Percentiles rank a stretch among this genome's conserved stretches.
phyloP scores from a whole-genome alignment of 2,797 vertebrate genomes.

The Oryzias sinensis region DNA sequence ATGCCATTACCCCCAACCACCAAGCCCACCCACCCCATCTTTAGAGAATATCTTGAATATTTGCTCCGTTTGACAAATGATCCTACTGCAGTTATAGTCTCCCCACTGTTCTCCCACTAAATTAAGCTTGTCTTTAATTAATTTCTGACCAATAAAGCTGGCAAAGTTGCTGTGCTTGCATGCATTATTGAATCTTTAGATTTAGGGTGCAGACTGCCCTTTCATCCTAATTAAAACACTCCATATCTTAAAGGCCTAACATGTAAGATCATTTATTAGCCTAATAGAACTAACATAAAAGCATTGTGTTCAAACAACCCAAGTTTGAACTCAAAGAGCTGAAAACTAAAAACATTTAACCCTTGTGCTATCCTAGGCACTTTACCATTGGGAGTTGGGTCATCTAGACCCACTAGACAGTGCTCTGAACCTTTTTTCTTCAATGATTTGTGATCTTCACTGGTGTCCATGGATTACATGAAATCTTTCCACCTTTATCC shows the following conservation, averaged over 20 bases:
- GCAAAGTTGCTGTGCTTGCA: constrained; percentile 21
- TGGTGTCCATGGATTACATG: no score
- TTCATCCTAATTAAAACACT: constrained; percentile 36
- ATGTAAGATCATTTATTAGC: constrained; percentile 18
- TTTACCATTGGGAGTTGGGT: no score
- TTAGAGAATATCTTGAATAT: background rate
- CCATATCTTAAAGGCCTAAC: constrained; percentile 11
- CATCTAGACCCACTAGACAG: no score
- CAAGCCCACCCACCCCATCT: constrained; percentile 10
- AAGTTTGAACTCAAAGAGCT: background rate
- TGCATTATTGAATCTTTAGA: constrained; percentile 20
- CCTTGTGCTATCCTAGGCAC: no score
- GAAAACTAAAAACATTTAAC: constrained; percentile 3
- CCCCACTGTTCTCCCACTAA: constrained; percentile 8
- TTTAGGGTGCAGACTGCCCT: constrained; percentile 13
- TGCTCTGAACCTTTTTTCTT: no score
- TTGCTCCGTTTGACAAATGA: constrained; percentile 4
- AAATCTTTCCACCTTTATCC: no score
- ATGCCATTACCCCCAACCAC: background rate
- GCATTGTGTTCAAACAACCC: background rate
- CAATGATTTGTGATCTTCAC: no score
- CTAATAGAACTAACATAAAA: constrained; percentile 15
- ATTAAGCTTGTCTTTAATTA: constrained; percentile 36
- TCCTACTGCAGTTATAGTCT: constrained; percentile 6
- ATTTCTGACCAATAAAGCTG: constrained; percentile 13